Evolutionary conservation across 2,797 vertebrate genomes (phyloP), one percentile per base, ranked within the genome.

Genomic region (Telmatherina bonti): DNA sequence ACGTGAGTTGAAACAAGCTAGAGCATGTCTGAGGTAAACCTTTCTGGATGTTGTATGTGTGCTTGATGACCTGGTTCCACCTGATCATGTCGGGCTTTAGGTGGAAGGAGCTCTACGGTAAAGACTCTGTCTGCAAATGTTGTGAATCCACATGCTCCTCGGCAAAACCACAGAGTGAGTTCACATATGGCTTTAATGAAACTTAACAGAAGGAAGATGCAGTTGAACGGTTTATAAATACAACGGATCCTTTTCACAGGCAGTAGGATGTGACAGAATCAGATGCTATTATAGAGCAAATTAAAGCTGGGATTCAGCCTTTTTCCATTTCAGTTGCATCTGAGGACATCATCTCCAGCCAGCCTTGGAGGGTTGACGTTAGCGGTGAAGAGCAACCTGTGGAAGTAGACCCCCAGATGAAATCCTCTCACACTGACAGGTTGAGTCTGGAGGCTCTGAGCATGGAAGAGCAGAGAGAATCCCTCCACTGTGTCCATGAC

Each of bases 101-200:
- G 54, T 95, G 94, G 94, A 70, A 72, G 12, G 93, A 91, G 78
- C 58, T 94, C 63, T 82, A 89, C 3, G 89, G 84, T 1, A 0
- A 72, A 0, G 6, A 79, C 24, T 43, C 66, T 0, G 84, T 91
- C 3, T 94, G 93, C 66, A 0, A 38, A 57, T 95, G 93, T 76
- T 95, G 94, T 76, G 73, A 72, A 0, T 55, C 83, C 0, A 58
- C 47, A 29, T 93, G 92, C 20, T 45, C 70, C 5, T 36, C 61
- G 1, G 5, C 13, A 38, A 66, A 33, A 3, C 2, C 22, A 0
- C 71, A 36, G 9, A 55, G 93, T 91, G 66, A 35, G 62, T 52
- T 24, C 5, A 4, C 15, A 27, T 4, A 4, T 29, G 16, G 61
- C 22, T 45, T 10, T 33, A 31, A n/a, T 38, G 12, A 5, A 3